A percentile compares a stretch with the other conserved stretches of the same genome.
phyloP scores from a whole-genome alignment of 2,113 vertebrate genomes.

The Pelecanoides urinatrix region DNA sequence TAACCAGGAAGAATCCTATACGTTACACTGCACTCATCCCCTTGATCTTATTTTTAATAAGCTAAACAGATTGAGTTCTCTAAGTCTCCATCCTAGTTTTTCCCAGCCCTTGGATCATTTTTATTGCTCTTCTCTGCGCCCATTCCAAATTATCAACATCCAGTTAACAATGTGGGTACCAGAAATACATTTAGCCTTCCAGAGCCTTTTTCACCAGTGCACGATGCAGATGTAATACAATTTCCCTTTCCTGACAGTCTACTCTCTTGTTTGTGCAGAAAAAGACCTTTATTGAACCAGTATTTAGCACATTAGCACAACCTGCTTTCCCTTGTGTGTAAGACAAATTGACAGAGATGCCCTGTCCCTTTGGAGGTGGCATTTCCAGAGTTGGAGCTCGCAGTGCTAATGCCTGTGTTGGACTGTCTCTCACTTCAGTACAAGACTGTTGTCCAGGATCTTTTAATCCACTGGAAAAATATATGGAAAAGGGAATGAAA shows the following conservation, averaged over 20 bases:
- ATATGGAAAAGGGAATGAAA: background rate
- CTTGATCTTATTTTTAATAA: constrained; percentile 18
- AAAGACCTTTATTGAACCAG: background rate
- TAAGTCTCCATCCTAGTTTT: background rate
- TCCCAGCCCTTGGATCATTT: background rate
- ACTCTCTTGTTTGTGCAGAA: background rate
- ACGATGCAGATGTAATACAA: background rate
- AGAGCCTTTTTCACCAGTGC: background rate
- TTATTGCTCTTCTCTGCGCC: background rate
- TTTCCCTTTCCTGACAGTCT: background rate
- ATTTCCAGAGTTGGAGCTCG: background rate
- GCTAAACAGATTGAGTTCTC: background rate
- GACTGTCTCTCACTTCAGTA: background rate
- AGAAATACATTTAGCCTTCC: background rate
- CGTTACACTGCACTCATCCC: background rate
- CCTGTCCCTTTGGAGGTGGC: background rate
- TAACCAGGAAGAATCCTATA: background rate
- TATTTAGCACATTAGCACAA: background rate
- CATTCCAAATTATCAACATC: background rate
- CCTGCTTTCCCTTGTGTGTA: background rate
- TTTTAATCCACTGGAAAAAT: background rate
- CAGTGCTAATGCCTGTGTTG: background rate
- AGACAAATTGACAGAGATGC: background rate
- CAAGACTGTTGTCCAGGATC: background rate
- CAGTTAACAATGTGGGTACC: background rate